Conservation (phyloP, 2,797 vertebrate species). For the Tangara arthus region DNA sequence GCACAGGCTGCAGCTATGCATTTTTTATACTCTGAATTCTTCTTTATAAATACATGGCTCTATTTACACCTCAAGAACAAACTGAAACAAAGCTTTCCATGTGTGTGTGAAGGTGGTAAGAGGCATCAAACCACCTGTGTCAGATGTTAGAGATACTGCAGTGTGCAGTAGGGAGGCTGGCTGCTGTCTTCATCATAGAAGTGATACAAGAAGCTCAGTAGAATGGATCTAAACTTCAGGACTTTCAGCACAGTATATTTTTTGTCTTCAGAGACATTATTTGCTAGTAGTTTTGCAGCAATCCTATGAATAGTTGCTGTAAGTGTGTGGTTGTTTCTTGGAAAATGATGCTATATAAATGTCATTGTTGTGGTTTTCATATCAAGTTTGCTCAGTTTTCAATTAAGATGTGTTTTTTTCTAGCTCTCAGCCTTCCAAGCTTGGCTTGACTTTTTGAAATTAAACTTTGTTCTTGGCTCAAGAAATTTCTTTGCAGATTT, state of each 20-base stretch:
- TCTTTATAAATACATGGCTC: not conserved
- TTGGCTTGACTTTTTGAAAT: not conserved
- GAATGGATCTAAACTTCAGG: not conserved
- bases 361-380: slow-evolving; percentile 11
- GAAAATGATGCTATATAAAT: not conserved
- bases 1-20: not conserved
- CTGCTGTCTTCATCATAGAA: not conserved
- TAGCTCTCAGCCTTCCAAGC: not conserved
- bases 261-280: not conserved
- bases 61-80: not conserved
- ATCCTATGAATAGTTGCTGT: not conserved
- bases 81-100: not conserved
- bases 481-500: not conserved
- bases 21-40: not conserved
- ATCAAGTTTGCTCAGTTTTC: slow-evolving; percentile 20
- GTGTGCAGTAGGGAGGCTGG: fast-evolving
- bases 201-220: not conserved
- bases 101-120: not conserved
- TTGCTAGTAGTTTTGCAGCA: not conserved
- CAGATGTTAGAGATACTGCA: not conserved
- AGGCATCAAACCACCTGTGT: not conserved
- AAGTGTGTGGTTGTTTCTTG: not conserved
- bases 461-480: not conserved
- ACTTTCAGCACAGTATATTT: not conserved
- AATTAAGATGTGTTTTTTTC: not conserved